Evolutionary conservation across 1,140 invertebrate genomes (phyloP).

Genomic region (Ips nitidus): DNA sequence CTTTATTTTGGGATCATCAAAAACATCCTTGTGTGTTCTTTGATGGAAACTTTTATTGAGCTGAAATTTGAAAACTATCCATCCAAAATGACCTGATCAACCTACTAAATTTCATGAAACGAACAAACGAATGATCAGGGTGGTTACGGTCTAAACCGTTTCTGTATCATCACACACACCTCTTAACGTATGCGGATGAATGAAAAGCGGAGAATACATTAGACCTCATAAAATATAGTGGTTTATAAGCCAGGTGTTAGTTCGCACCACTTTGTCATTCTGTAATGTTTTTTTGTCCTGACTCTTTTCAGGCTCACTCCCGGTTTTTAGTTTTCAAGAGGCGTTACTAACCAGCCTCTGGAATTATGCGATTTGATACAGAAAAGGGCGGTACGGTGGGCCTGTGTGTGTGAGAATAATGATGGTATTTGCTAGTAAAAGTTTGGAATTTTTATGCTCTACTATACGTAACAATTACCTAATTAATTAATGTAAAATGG

Average conservation of each 20-base stretch:
- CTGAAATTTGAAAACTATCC: too few relatives aligned
- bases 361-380: slow-evolving; percentile 50
- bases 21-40: too few relatives aligned
- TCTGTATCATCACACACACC: slow-evolving; percentile 37
- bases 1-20: too few relatives aligned
- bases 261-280: slow-evolving; percentile 40
- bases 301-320: slow-evolving; percentile 21
- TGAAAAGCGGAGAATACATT: slow-evolving; percentile 34
- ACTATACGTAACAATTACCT: too few relatives aligned
- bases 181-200: slow-evolving; percentile 27
- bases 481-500: too few relatives aligned
- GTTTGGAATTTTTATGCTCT: background rate
- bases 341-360: slow-evolving; percentile 47
- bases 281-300: slow-evolving; percentile 20
- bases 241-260: slow-evolving; percentile 44
- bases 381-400: slow-evolving; percentile 40
- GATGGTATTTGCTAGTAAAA: background rate
- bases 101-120: background rate
- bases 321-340: slow-evolving; percentile 44
- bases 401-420: slow-evolving; percentile 32
- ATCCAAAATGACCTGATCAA: background rate
- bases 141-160: slow-evolving; percentile 36
- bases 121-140: background rate
- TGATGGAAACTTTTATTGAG: too few relatives aligned
- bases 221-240: slow-evolving; percentile 32